phyloP scores from a whole-genome alignment of 30 jellyfish, hydroid and myxozoan species.

The Cassiopea andromeda region DNA sequence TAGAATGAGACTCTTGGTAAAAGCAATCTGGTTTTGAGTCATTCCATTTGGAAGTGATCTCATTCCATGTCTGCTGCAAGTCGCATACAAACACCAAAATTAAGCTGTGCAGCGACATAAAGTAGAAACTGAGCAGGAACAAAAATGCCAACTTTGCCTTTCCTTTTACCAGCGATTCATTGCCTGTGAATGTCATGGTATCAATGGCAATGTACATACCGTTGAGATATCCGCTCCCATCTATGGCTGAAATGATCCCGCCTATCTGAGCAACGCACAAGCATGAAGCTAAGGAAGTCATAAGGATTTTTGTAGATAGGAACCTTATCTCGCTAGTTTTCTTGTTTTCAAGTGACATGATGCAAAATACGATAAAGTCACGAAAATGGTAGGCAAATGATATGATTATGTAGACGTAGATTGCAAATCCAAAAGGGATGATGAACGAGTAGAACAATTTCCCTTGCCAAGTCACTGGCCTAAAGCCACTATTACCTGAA shows the following conservation, averaged over 20 bases:
- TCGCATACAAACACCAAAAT: conserved; percentile 22
- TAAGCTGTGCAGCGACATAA: conserved; percentile 40
- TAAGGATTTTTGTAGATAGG: conserved; percentile 36
- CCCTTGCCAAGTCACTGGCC: conserved; percentile 41
- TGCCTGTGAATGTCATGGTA: conserved; percentile 56
- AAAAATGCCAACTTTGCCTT: conserved; percentile 23
- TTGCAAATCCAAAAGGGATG: conserved; percentile 64
- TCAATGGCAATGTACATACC: conserved; percentile 59
- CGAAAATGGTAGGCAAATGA: conserved; percentile 55
- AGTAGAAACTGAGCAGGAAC: conserved; percentile 43
- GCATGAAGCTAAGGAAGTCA: conserved; percentile 28
- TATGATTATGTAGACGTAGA: conserved; percentile 39
- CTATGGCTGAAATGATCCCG: conserved; percentile 8
- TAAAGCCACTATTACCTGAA: conserved; percentile 64
- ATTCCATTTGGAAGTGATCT: not conserved
- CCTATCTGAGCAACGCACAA: conserved; percentile 35
- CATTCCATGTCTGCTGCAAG: conserved; percentile 48
- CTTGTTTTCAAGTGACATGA: conserved; percentile 24
- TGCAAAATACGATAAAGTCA: conserved; percentile 31
- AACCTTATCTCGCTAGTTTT: not conserved
- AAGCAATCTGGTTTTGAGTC: not conserved
- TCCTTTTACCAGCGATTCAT: conserved; percentile 32
- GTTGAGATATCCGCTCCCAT: conserved; percentile 18
- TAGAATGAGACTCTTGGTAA: not conserved
- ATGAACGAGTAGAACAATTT: conserved; percentile 47